A percentile compares a stretch with the other conserved stretches of the same genome.
phyloP scores from a whole-genome alignment of 2,113 vertebrate genomes.

The Psettodes erumei region DNA sequence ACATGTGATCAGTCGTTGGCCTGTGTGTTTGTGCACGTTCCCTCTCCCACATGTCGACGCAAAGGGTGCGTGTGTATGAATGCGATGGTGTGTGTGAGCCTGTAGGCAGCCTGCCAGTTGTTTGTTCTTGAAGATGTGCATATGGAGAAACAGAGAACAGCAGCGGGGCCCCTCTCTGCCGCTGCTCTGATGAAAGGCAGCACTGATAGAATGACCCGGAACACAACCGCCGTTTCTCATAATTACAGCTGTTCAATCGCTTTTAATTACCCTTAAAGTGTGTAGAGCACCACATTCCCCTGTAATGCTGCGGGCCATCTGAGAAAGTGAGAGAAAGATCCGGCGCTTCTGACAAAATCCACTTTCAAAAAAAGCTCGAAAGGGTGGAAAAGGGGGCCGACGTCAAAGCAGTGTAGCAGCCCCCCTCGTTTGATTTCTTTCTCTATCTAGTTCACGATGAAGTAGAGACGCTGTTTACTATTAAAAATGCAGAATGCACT shows the following conservation, averaged over 20 bases:
- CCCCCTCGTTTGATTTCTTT: constrained; percentile 70
- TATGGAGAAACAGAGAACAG: constrained; percentile 63
- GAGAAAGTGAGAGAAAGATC: constrained; percentile 70
- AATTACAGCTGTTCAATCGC: constrained; percentile 82
- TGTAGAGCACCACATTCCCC: constrained; percentile 76
- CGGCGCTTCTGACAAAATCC: constrained; percentile 73
- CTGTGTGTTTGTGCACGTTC: constrained; percentile 32
- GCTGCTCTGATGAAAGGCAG: constrained; percentile 78
- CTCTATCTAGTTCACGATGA: constrained; percentile 79
- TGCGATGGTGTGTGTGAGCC: constrained; percentile 66
- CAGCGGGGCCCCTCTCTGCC: constrained; percentile 62
- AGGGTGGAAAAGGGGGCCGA: constrained; percentile 70
- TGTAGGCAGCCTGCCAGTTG: constrained; percentile 69
- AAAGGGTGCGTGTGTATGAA: constrained; percentile 37
- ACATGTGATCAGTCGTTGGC: constrained; percentile 18
- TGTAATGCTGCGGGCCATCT: constrained; percentile 80
- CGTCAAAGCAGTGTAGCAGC: constrained; percentile 74
- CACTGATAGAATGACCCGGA: constrained; percentile 74
- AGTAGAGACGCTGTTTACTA: constrained; percentile 78
- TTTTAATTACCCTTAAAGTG: constrained; percentile 80
- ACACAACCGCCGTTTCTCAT: constrained; percentile 76
- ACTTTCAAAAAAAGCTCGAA: constrained; percentile 64
- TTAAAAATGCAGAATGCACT: constrained; percentile 79
- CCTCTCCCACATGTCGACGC: constrained; percentile 40
- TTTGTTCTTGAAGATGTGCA: constrained; percentile 73